Percentiles rank a stretch among this genome's conserved stretches.
phyloP scores from a whole-genome alignment of 2,888 invertebrate genomes.

The Phorcus lineatus region DNA sequence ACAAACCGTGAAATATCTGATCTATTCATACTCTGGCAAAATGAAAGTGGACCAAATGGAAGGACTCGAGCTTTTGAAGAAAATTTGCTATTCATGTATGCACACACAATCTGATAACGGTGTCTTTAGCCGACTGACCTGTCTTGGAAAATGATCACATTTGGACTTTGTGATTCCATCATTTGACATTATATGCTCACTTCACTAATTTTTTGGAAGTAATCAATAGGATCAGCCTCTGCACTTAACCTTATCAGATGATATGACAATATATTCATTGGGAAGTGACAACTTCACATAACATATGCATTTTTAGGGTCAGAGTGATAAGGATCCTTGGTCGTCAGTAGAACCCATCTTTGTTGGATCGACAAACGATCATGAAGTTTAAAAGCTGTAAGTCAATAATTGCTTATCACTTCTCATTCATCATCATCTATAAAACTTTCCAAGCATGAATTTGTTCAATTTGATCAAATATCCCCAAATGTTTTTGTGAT shows the following conservation, averaged over 20 bases:
- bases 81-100: conserved; percentile 5
- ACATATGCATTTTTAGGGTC: too few species aligned
- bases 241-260: neutral
- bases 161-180: neutral
- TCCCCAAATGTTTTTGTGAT: too few species aligned
- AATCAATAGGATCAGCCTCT: neutral
- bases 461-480: too few species aligned
- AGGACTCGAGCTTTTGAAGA: neutral
- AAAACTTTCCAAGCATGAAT: too few species aligned
- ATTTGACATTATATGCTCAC: neutral
- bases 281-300: neutral
- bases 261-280: neutral
- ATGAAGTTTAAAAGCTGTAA: too few species aligned
- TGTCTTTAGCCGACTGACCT: neutral
- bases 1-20: neutral
- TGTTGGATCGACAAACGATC: too few species aligned
- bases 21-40: neutral
- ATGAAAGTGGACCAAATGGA: neutral
- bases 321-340: too few species aligned
- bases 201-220: neutral
- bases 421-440: too few species aligned
- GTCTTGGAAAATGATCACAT: conserved; percentile 1
- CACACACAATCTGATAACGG: neutral
- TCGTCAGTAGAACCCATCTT: too few species aligned
- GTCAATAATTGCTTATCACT: too few species aligned